These are phyloP conservation scores for Leptinotarsa tumamoca DNA, from an alignment of 2,888 invertebrate genomes.

Conservation along the genomic window DNA sequence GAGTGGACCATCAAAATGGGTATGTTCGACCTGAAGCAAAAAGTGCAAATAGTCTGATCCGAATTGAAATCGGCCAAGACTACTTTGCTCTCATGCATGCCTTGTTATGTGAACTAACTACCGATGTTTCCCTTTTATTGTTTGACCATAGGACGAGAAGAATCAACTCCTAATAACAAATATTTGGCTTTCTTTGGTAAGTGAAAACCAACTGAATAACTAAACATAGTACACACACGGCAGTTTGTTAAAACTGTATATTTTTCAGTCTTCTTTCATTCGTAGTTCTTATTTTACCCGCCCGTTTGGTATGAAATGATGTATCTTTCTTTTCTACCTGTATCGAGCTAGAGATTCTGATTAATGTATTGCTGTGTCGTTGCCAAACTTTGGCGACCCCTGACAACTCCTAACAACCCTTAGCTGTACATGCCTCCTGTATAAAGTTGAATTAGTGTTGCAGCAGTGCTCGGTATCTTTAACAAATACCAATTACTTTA, in stretches of 20 bases:
- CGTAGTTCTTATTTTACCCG: constrained; percentile 53
- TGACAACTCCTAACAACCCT: constrained; percentile 32
- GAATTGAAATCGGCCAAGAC: neutral
- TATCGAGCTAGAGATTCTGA: constrained; percentile 55
- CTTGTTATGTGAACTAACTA: constrained; percentile 67
- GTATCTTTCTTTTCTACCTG: constrained; percentile 50
- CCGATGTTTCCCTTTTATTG: constrained; percentile 78
- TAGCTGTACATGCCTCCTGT: constrained; percentile 57
- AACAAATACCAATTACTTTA: constrained; percentile 33
- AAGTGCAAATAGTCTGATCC: constrained; percentile 7
- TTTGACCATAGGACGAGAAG: constrained; percentile 91
- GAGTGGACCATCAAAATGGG: constrained; percentile 6
- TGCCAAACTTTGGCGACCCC: constrained; percentile 38
- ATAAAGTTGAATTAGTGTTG: constrained; percentile 61
- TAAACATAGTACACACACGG: constrained; percentile 66
- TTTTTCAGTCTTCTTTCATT: constrained; percentile 58
- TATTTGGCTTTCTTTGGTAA: constrained; percentile 96
- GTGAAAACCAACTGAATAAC: constrained; percentile 72
- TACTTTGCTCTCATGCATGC: constrained; percentile 62
- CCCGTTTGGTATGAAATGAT: constrained; percentile 50
- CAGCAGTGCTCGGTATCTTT: constrained; percentile 53
- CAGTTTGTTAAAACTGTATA: constrained; percentile 60
- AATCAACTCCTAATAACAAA: constrained; percentile 95
- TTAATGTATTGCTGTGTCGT: constrained; percentile 42
- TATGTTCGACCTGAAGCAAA: constrained; percentile 16